Evolutionary conservation across 2,113 vertebrate species (phyloP).

Genomic region (Chaenocephalus aceratus): DNA sequence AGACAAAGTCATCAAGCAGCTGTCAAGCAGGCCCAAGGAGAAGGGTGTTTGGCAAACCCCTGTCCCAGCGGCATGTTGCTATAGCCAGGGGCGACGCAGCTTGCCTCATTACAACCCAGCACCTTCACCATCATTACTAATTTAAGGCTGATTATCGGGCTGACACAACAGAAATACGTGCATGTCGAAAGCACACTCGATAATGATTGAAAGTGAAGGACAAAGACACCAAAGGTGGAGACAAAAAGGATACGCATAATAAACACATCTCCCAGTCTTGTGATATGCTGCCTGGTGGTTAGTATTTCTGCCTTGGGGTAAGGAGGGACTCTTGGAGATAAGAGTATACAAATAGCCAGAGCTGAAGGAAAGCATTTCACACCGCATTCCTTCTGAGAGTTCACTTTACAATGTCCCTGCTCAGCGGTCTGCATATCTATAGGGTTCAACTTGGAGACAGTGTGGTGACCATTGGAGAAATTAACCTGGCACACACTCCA

Average conservation of each 20-base stretch:
- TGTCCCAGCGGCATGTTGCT: conserved; percentile 24
- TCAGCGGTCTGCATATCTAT: neutral
- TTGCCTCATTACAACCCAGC: conserved; percentile 45
- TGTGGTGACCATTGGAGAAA: neutral
- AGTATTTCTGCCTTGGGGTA: conserved; percentile 47
- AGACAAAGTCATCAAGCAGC: conserved; percentile 56
- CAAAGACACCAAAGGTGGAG: neutral
- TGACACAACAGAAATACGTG: neutral
- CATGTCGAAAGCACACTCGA: conserved; percentile 3
- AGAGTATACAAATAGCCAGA: conserved; percentile 50
- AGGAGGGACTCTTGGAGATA: conserved; percentile 40
- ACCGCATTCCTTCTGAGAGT: conserved; percentile 39
- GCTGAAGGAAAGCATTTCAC: conserved; percentile 58
- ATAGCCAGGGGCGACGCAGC: conserved; percentile 30
- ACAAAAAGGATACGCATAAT: neutral
- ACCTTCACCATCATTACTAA: conserved; percentile 48
- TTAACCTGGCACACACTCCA: neutral
- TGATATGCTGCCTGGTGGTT: conserved; percentile 25
- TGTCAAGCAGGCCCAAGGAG: conserved; percentile 39
- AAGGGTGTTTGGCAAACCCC: conserved; percentile 16
- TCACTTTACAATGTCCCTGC: conserved; percentile 6
- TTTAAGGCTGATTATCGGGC: conserved; percentile 42
- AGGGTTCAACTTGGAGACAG: neutral
- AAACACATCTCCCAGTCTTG: conserved; percentile 18
- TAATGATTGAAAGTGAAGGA: conserved; percentile 13